A percentile compares a stretch with the other conserved stretches of the same genome.
These are phyloP conservation scores for Solenopsis fugax DNA, from an alignment of 1,140 invertebrate species.

Conservation along the genomic window DNA sequence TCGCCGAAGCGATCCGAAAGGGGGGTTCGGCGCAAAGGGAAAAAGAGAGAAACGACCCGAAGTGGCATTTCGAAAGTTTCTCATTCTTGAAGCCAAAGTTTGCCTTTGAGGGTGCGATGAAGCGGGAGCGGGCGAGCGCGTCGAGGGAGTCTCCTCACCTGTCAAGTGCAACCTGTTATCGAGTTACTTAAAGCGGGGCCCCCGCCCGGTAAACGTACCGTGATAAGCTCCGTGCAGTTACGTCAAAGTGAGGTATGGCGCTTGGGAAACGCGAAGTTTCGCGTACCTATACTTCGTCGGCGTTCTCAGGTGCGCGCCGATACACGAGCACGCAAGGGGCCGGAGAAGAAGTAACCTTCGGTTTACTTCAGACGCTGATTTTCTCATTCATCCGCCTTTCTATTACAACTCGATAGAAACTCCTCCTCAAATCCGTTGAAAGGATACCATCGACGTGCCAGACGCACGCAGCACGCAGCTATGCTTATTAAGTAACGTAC, in stretches of 20 bases:
- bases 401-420: slow-evolving; percentile 43
- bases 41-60: slow-evolving; percentile 56
- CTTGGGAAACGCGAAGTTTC: slow-evolving; percentile 45
- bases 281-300: slow-evolving; percentile 36
- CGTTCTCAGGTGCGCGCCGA: slow-evolving; percentile 53
- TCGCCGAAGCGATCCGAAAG: slow-evolving; percentile 31
- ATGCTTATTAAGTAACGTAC: slow-evolving; percentile 13
- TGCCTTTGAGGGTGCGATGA: slow-evolving; percentile 53
- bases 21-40: slow-evolving; percentile 45
- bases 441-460: slow-evolving; percentile 22
- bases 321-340: slow-evolving; percentile 28
- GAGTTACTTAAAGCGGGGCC: slow-evolving; percentile 75
- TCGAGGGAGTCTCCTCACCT: slow-evolving; percentile 71
- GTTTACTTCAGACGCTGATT: slow-evolving; percentile 51
- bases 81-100: slow-evolving; percentile 72
- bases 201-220: slow-evolving; percentile 64
- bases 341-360: slow-evolving; percentile 48
- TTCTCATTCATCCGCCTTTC: slow-evolving; percentile 33
- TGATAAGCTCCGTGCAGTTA: slow-evolving; percentile 51
- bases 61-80: slow-evolving; percentile 76
- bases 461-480: background rate
- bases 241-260: slow-evolving; percentile 65
- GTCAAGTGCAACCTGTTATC: slow-evolving; percentile 79
- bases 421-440: slow-evolving; percentile 48
- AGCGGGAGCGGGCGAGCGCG: slow-evolving; percentile 36